Evolutionary conservation across 2,888 invertebrate species (phyloP).

Genomic region (Brenthis daphne): DNA sequence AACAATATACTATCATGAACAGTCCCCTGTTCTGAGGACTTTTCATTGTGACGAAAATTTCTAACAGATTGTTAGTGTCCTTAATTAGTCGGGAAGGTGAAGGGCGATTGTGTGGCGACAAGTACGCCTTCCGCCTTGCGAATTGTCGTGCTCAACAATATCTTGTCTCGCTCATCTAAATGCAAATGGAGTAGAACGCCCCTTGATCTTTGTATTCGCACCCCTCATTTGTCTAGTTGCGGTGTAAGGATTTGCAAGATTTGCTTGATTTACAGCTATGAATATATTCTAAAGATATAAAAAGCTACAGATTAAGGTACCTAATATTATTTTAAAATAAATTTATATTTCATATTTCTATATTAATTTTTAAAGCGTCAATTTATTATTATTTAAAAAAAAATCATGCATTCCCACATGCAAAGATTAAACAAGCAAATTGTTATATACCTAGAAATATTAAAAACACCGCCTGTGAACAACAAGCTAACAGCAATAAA

Average conservation of each 20-base stretch:
- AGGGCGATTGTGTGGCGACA: slow-evolving; percentile 46
- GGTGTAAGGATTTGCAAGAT: slow-evolving; percentile 50
- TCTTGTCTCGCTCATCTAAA: slow-evolving; percentile 73
- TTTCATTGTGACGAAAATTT: slow-evolving; percentile 34
- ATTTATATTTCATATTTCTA: no score
- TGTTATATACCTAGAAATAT: no score
- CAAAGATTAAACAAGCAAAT: no score
- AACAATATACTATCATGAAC: slow-evolving; percentile 5
- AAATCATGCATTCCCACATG: no score
- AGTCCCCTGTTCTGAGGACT: slow-evolving; percentile 20
- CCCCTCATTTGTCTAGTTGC: slow-evolving; percentile 69
- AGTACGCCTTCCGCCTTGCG: slow-evolving; percentile 40
- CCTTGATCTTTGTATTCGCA: slow-evolving; percentile 67
- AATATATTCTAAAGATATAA: neutral
- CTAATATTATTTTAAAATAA: no score
- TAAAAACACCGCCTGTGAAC: no score
- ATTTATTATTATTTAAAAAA: no score
- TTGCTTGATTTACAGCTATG: slow-evolving; percentile 46
- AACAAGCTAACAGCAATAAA: no score
- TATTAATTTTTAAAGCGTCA: no score
- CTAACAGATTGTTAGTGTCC: slow-evolving; percentile 51
- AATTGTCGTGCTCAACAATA: slow-evolving; percentile 52
- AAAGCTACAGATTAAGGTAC: no score
- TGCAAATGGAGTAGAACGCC: slow-evolving; percentile 69
- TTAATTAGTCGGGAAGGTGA: slow-evolving; percentile 56